Base-by-base conservation (phyloP, 2,888 invertebrate species). In the Falcaria lacertinaria region DNA sequence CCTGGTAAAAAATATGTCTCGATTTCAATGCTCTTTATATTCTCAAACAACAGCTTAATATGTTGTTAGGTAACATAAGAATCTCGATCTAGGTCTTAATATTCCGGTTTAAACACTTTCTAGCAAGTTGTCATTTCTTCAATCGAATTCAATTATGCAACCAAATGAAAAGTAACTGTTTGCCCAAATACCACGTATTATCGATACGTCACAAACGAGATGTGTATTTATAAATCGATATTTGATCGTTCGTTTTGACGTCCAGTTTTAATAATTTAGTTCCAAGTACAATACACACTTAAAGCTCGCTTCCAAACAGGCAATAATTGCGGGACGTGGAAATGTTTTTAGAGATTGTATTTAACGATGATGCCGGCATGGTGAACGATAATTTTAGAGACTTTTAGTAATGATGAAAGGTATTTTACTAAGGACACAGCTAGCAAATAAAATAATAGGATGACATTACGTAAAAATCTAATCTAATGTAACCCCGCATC, bases 181-280 rank as follows among this genome's bases (percentile, higher is more conserved):
- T 22, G 22, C 22, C 22, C 22, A 22, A 28, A 28, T 11, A 28
- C 28, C 5, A 1, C 5, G 28, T 28, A 11, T 28, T 28, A 28
- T 28, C 8, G 28, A 28, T 11, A 28, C 28, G 28, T 11, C 28
- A 28, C 28, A 8, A 7, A 28, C 3, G 7, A 8, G 3, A 25
- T 8, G 41, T 41, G 47, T 66, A 57, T 64, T 60, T 59, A 57
- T 57, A 54, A 37, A 46, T 43, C 34, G 32, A 33, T 22, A 22
- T 42, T 39, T 42, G 44, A 44, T 42, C 16, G 38, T 47, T 44
- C 39, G 41, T 16, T 11, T 40, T 51, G 54, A 51, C 54, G 43
- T 35, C 41, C n/a, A 15, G 16, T 36, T 39, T 28, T 41, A 56
- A 56, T 46, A 44, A 61, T 52, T 58, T 55, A 42, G 39, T 44